Percentiles rank a stretch among this genome's conserved stretches.
Evolutionary conservation across 2,113 vertebrate species (phyloP).

Genomic region (Phalacrocorax carbo): DNA sequence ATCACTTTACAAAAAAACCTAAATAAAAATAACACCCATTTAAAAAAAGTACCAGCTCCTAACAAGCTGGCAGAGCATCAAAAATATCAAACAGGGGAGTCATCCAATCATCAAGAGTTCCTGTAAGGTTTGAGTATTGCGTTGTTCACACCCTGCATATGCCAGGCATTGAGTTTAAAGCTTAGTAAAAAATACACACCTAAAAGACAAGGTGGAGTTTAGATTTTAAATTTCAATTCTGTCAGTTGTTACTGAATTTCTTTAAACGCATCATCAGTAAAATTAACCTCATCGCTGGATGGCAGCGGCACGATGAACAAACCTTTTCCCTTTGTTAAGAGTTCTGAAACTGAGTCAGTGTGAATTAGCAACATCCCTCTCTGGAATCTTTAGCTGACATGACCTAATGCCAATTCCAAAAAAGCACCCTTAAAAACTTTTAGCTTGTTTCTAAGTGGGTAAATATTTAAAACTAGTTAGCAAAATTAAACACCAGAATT

Average conservation of each 20-base stretch:
- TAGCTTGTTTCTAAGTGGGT: constrained; percentile 75
- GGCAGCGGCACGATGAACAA: constrained; percentile 21
- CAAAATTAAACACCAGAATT: constrained; percentile 78
- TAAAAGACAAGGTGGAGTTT: constrained; percentile 42
- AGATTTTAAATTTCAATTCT: constrained; percentile 10
- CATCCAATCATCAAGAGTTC: constrained; percentile 57
- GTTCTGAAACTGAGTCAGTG: constrained; percentile 65
- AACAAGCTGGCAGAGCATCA: constrained; percentile 42
- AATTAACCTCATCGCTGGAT: background rate
- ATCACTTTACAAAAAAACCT: constrained; percentile 72
- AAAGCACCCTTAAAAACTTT: constrained; percentile 67
- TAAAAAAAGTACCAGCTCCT: constrained; percentile 72
- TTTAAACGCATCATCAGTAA: constrained; percentile 18
- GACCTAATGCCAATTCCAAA: constrained; percentile 52
- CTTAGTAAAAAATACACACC: constrained; percentile 59
- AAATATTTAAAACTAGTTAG: constrained; percentile 77
- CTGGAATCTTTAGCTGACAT: constrained; percentile 38
- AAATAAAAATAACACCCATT: constrained; percentile 76
- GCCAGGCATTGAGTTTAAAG: constrained; percentile 65
- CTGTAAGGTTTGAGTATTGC: constrained; percentile 41
- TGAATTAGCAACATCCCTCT: constrained; percentile 63
- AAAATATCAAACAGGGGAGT: constrained; percentile 49
- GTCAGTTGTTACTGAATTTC: constrained; percentile 54
- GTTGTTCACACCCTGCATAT: constrained; percentile 44
- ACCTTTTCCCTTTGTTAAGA: constrained; percentile 71